Base-by-base conservation (phyloP, 2,113 vertebrate species). In the Carettochelys insculpta region DNA sequence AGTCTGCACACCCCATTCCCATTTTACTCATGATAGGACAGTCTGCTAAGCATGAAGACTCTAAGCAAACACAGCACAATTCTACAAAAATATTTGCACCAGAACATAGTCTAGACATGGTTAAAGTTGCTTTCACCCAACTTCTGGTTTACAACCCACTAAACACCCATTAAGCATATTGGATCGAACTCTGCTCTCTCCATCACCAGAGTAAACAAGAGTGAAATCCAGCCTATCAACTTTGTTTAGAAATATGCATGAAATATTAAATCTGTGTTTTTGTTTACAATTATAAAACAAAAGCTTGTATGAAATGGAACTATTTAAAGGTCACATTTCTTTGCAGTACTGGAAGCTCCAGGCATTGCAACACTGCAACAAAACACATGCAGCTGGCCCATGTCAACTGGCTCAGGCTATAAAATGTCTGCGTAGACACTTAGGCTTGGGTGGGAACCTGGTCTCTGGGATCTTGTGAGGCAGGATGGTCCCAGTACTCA, bases 121-220 rank as follows among this genome's bases (percentile, higher is more conserved):
- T 51, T 90, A 82, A 88, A 79, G 86, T 77, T 88, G 93, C 92
- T 91, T 53, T 80, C 89, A 85, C 41, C 76, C 79, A 85, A 25
- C 75, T 61, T 88, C 79, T 85, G 65, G 83, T 95, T 90, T 88
- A 88, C 83, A 91, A 88, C 56, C 88, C 83, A 82, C 58, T 82
- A 88, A 65, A 10, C 31, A 47, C 51, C 90, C 34, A 73, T 45
- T 45, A 43, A 73, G 45, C 41, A 73, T 45, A 22, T 4, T 73
- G 24, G 12, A 22, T 25, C 22, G 24, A 73, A 45, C 45, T 73
- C 68, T 73, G 68, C 68, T 73, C 38, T 43, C 68, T 43, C n/a
- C 5, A 13, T 43, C 22, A 43, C n/a, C 34, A 73, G 10, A 25
- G 38, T 41, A 73, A 43, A 43, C 43, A 41, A 43, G 5, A 43